These are phyloP conservation scores for Lathamus discolor DNA, from an alignment of 2,113 vertebrate genomes.

Conservation along the genomic window DNA sequence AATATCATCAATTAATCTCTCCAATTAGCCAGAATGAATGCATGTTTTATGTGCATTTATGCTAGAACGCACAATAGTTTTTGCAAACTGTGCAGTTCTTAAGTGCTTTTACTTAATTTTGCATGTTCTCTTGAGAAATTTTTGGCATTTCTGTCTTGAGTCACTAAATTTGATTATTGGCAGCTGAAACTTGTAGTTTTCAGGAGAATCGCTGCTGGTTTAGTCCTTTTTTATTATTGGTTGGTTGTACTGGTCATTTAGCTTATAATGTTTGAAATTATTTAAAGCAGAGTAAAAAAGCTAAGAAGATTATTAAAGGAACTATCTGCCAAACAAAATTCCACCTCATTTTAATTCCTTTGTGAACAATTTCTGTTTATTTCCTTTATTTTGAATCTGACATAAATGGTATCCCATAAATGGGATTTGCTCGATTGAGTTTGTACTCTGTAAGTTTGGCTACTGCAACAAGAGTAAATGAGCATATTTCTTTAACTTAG, in stretches of 20 bases:
- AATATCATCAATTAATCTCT: neutral
- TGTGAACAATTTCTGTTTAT: neutral
- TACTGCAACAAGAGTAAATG: neutral
- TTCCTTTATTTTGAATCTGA: neutral
- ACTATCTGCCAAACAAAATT: neutral
- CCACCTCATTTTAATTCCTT: neutral
- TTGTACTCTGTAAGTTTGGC: neutral
- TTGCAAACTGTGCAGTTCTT: neutral
- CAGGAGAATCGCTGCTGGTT: neutral
- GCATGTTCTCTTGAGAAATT: neutral
- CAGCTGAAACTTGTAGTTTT: neutral
- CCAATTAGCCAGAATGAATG: neutral
- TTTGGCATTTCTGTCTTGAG: neutral
- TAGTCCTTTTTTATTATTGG: neutral
- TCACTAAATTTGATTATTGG: neutral
- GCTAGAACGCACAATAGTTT: neutral
- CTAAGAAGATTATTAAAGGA: neutral
- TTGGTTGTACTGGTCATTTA: neutral
- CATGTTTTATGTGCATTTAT: neutral
- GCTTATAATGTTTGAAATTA: neutral
- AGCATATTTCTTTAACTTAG: neutral
- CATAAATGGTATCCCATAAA: rapidly evolving
- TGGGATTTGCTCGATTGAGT: neutral
- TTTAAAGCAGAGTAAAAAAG: neutral
- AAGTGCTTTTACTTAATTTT: neutral